A percentile compares a stretch with the other conserved stretches of the same genome.
Evolutionary conservation across 2,888 invertebrate genomes (phyloP).

Genomic region (Zhengitettix transpicula): DNA sequence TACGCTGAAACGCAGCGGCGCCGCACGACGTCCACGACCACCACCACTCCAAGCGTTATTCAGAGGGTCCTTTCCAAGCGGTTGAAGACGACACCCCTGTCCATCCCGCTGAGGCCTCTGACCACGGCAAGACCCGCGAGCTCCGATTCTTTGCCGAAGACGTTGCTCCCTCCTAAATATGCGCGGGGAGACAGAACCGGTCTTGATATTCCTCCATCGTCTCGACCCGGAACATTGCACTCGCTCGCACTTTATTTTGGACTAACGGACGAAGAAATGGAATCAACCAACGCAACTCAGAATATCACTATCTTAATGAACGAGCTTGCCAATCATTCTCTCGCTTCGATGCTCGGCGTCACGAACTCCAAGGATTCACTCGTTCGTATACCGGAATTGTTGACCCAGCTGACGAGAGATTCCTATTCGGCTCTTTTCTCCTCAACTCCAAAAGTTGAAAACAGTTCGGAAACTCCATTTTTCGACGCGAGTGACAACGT

Average conservation of each 20-base stretch:
- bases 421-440: constrained; percentile 36
- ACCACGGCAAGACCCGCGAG: not conserved
- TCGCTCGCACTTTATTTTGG: constrained; percentile 64
- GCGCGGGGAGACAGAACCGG: constrained; percentile 30
- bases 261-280: not conserved
- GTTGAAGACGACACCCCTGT: not conserved
- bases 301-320: not conserved
- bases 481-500: not conserved
- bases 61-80: not conserved
- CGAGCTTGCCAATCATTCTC: not conserved
- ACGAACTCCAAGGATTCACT: constrained; percentile 14
- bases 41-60: constrained; percentile 1
- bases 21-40: not conserved
- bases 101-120: not conserved
- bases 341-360: not conserved
- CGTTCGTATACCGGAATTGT: constrained; percentile 34
- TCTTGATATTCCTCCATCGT: constrained; percentile 51
- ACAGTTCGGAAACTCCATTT: not conserved
- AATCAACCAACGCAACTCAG: not conserved
- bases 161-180: not conserved
- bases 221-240: constrained; percentile 60
- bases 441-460: not conserved
- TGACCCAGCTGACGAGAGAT: constrained; percentile 50
- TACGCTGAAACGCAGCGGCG: not conserved
- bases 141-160: not conserved